Evolutionary conservation across 2,888 invertebrate species (phyloP).

Genomic region (Diplolepis rosae): DNA sequence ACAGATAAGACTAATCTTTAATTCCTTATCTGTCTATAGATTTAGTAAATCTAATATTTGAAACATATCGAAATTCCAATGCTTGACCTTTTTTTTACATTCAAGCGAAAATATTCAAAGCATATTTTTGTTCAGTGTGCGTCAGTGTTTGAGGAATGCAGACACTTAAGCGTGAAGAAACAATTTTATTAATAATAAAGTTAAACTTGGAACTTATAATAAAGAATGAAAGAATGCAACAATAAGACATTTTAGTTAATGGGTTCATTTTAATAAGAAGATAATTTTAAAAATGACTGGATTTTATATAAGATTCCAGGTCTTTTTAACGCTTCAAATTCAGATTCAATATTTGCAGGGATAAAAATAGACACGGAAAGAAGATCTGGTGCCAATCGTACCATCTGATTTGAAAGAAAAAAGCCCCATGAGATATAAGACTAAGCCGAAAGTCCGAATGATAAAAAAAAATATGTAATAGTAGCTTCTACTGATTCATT

Average conservation of each 20-base stretch:
- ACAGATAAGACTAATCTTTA: neutral
- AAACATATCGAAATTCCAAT: neutral
- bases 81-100: neutral
- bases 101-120: neutral
- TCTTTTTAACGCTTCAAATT: slow-evolving; percentile 10
- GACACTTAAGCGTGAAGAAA: slow-evolving; percentile 3
- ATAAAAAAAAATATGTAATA: neutral
- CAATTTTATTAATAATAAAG: slow-evolving; percentile 2
- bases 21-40: neutral
- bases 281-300: neutral
- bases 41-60: neutral
- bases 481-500: too few relatives aligned
- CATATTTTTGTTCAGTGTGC: slow-evolving; percentile 22
- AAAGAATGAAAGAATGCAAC: too few relatives aligned
- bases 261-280: neutral
- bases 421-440: slow-evolving; percentile 4
- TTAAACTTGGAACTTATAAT: neutral
- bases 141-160: slow-evolving; percentile 24
- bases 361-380: slow-evolving; percentile 13
- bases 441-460: neutral
- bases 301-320: neutral
- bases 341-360: neutral
- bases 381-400: slow-evolving; percentile 20
- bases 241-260: neutral
- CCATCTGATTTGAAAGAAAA: slow-evolving; percentile 5